Base-by-base conservation (phyloP, 1,140 invertebrate species). In the Hycleus cichorii region DNA sequence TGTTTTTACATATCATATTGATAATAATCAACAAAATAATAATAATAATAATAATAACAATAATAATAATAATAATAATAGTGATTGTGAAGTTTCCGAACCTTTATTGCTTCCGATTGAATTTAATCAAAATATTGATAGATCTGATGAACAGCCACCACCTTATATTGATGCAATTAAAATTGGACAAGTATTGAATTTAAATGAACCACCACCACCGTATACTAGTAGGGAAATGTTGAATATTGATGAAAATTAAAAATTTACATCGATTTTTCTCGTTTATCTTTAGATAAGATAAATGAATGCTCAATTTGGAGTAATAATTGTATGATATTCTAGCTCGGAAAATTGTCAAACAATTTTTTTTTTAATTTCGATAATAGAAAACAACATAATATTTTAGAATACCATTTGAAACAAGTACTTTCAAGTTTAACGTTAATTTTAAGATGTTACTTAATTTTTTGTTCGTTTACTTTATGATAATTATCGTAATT, bases 161-260 rank as follows among this genome's bases (percentile, higher is more conserved):
- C 64, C 70, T 4, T 73, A 73, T 50, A 58, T 65, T 3, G 72
- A 72, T 18, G 67, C 59, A 8, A 53, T 65, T 26, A 39, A 11
- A 64, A 12, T 27, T 63, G 32, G 46, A 12, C 45, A 49, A 43
- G 25, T 7, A 18, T 39, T 58, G 4, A 44, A 43, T 11, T 47
- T 62, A 26, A 64, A 52, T 11, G 71, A 71, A 51, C 70, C 71
- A 8, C 71, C 71, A 10, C 71, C 71, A n/a, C 71, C 71, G 7
- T 73, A 73, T 45, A 66, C 64, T 12, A 73, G 71, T 58, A 61
- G 56, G 25, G 64, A 66, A 43, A 58, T 66, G 6, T 57, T 66
- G 24, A 64, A 66, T 44, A 5, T 32, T 32, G 32, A 32, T 32
- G 32, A 32, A 32, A 32, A 32, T 7, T 32, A 32, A 32, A 32